Conservation (phyloP, 2,888 invertebrate species). For the Drosophila demipolita region DNA sequence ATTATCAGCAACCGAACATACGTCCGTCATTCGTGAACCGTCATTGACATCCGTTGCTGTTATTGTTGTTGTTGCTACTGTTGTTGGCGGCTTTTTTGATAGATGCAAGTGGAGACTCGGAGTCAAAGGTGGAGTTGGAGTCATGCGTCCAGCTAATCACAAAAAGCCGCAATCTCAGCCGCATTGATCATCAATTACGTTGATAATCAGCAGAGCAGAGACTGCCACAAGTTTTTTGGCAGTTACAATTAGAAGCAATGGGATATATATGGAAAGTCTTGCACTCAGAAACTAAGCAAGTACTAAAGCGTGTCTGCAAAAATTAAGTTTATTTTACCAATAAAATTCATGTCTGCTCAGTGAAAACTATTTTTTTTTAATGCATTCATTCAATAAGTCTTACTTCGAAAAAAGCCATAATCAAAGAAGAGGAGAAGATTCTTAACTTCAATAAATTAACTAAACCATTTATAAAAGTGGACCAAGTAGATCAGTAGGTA, state of each 20-base stretch:
- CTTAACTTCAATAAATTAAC: neutral
- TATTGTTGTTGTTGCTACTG: slow-evolving; percentile 7
- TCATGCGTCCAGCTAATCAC: slow-evolving; percentile 47
- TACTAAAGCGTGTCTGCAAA: neutral
- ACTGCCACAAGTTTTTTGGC: slow-evolving; percentile 55
- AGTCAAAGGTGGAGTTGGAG: slow-evolving; percentile 4
- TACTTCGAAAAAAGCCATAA: neutral
- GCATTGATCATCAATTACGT: slow-evolving; percentile 29
- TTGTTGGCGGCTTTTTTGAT: slow-evolving; percentile 48
- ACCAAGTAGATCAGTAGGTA: neutral
- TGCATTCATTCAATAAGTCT: neutral
- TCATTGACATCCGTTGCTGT: slow-evolving; percentile 51
- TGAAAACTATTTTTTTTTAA: neutral
- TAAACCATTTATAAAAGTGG: too few relatives aligned
- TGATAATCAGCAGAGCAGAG: slow-evolving; percentile 45
- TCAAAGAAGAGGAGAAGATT: too few relatives aligned
- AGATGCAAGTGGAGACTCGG: slow-evolving; percentile 8
- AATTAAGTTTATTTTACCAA: neutral
- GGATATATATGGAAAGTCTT: slow-evolving; percentile 1
- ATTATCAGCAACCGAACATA: slow-evolving; percentile 37
- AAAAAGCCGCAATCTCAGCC: slow-evolving; percentile 25
- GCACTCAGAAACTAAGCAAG: neutral
- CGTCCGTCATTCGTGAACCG: slow-evolving; percentile 27
- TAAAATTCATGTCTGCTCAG: neutral
- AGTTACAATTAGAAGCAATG: slow-evolving; percentile 53